Percentiles rank a stretch among this genome's conserved stretches.
Evolutionary conservation across 2,797 vertebrate genomes (phyloP).

Genomic region (Todus mexicanus): DNA sequence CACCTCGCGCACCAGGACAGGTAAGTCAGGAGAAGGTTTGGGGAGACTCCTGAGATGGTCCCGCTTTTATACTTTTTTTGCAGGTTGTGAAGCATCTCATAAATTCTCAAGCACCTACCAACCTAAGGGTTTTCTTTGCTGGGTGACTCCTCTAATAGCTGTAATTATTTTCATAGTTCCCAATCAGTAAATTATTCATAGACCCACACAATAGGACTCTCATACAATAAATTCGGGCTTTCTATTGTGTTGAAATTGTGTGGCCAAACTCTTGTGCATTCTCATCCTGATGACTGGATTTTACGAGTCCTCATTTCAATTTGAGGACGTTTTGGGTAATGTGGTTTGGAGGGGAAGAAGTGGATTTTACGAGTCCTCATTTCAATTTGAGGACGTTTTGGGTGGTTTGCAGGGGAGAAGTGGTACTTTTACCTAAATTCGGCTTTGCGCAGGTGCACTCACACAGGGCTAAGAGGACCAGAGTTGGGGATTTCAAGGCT

Average conservation of each 20-base stretch:
- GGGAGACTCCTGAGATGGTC: neutral
- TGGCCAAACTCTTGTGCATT: neutral
- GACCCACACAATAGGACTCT: neutral
- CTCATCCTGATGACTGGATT: neutral
- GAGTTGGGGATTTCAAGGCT: neutral
- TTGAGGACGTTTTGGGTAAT: neutral
- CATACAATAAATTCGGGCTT: neutral
- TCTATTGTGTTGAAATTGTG: neutral
- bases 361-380: neutral
- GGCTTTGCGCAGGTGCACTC: neutral
- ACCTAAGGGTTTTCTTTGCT: neutral
- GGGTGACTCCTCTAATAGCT: neutral
- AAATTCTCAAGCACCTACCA: neutral
- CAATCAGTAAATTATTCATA: neutral
- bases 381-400: neutral
- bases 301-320: neutral
- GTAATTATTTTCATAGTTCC: conserved; percentile 18
- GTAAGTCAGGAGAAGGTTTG: neutral
- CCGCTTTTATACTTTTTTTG: conserved; percentile 12
- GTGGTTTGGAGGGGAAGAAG: neutral
- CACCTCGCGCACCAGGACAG: neutral
- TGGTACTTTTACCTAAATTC: neutral
- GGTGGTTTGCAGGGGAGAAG: neutral
- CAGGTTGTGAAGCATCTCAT: neutral
- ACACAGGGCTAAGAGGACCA: neutral